Conservation (phyloP, 2,797 vertebrate species). For the Gallinago solitaria region DNA sequence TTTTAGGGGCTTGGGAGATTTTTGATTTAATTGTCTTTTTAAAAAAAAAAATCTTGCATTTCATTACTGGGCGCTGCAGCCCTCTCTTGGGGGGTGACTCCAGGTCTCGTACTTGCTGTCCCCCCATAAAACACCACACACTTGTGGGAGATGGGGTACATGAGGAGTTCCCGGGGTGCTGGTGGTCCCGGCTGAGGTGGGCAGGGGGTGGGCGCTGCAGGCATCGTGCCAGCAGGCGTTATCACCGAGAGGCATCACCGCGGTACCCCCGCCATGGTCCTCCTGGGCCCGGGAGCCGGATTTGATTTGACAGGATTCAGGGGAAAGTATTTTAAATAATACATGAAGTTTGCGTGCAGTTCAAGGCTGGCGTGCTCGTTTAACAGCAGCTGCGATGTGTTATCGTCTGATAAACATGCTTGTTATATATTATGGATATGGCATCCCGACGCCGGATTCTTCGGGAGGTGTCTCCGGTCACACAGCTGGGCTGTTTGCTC, state of each 20-base stretch:
- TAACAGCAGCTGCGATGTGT: conserved; percentile 43
- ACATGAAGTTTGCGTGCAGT: conserved; percentile 52
- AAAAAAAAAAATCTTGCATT: accelerated
- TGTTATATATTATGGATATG: conserved; percentile 27
- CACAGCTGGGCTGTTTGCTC: conserved; percentile 25
- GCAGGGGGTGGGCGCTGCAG: neutral
- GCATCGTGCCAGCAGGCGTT: neutral
- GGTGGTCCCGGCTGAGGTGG: neutral
- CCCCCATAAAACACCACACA: accelerated
- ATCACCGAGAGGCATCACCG: neutral
- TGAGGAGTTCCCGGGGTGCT: neutral
- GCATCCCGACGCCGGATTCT: neutral
- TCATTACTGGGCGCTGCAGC: neutral
- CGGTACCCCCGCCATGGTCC: neutral
- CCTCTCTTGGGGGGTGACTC: neutral
- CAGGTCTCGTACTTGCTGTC: accelerated
- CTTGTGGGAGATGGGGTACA: accelerated
- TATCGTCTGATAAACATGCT: conserved; percentile 45
- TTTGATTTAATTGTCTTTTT: no score
- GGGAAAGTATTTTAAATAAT: conserved; percentile 65
- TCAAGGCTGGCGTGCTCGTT: conserved; percentile 26
- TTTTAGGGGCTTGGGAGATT: neutral
- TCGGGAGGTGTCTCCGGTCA: neutral
- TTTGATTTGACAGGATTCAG: conserved; percentile 42
- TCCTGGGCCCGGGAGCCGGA: neutral